Percentiles rank a stretch among this genome's conserved stretches.
Evolutionary conservation across 2,888 invertebrate genomes (phyloP).

Genomic region (Coelopa pilipes): DNA sequence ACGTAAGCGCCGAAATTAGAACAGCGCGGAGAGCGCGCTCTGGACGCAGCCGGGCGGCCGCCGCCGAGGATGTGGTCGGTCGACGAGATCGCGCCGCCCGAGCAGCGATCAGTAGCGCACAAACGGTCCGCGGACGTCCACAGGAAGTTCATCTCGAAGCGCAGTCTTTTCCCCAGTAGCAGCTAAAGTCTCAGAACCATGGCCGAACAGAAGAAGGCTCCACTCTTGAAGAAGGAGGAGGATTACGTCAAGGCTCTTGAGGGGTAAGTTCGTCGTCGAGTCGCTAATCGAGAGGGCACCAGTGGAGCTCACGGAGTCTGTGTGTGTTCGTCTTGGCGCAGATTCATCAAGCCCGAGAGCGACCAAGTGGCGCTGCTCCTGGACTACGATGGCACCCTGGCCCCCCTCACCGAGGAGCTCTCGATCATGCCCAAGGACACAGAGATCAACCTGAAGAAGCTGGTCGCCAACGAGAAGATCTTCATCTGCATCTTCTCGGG

Average conservation of each 20-base stretch:
- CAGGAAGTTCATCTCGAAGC: constrained; percentile 38
- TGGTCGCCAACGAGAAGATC: constrained; percentile 77
- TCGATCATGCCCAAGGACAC: constrained; percentile 76
- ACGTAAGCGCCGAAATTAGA: constrained; percentile 36
- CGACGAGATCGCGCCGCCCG: not conserved
- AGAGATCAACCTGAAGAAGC: constrained; percentile 75
- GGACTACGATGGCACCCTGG: constrained; percentile 82
- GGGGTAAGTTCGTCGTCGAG: constrained; percentile 54
- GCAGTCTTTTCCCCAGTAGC: constrained; percentile 12
- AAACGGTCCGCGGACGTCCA: constrained; percentile 59
- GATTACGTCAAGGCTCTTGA: constrained; percentile 64
- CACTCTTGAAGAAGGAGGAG: constrained; percentile 64
- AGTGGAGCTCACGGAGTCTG: not conserved
- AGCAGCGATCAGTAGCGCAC: constrained; percentile 56
- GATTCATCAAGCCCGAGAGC: constrained; percentile 70
- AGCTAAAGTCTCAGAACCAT: constrained; percentile 47
- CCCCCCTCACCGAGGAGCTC: constrained; percentile 77
- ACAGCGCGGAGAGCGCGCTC: constrained; percentile 29
- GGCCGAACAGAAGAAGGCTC: constrained; percentile 67
- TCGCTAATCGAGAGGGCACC: not conserved
- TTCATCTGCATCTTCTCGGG: constrained; percentile 80
- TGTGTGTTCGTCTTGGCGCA: constrained; percentile 39
- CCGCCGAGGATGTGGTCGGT: constrained; percentile 37
- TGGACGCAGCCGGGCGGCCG: constrained; percentile 8
- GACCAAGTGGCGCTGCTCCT: constrained; percentile 77